phyloP scores from a whole-genome alignment of 2,888 invertebrate species.

The Catocala nupta region DNA sequence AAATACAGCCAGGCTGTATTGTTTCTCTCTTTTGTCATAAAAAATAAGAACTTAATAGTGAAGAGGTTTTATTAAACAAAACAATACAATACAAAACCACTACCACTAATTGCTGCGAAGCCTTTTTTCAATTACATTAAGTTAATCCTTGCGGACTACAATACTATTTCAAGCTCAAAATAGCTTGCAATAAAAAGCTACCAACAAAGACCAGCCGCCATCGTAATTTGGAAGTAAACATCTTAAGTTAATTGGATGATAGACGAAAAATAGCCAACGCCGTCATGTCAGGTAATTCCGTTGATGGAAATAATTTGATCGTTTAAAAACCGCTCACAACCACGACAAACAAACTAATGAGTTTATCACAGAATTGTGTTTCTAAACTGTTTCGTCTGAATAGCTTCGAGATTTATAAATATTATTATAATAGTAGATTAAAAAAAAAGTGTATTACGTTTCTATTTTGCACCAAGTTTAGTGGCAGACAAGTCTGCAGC shows the following conservation, averaged over 20 bases:
- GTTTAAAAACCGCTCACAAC: slow-evolving; percentile 36
- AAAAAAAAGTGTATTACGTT: no score
- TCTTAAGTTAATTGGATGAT: slow-evolving; percentile 41
- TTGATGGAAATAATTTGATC: slow-evolving; percentile 38
- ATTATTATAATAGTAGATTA: no score
- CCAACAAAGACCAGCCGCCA: background rate
- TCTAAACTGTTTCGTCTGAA: no score
- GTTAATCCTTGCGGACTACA: slow-evolving; percentile 3
- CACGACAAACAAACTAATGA: slow-evolving; percentile 16
- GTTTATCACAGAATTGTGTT: slow-evolving; percentile 6
- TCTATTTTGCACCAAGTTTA: no score
- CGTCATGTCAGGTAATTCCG: slow-evolving; percentile 34
- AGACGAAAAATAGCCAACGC: slow-evolving; percentile 14
- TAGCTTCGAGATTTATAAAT: no score
- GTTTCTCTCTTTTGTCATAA: no score
- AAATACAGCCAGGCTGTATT: no score
- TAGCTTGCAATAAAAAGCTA: background rate
- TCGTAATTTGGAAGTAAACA: slow-evolving; percentile 31
- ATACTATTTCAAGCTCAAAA: background rate
- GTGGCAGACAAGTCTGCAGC: no score
- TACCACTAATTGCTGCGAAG: slow-evolving; percentile 5
- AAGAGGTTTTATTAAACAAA: background rate
- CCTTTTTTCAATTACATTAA: slow-evolving; percentile 5
- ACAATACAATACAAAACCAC: slow-evolving; percentile 8
- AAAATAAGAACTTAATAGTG: no score